Evolutionary conservation across 2,888 invertebrate species (phyloP), one percentile per base, ranked within the genome.

Genomic region (Eutolmus rufibarbis): DNA sequence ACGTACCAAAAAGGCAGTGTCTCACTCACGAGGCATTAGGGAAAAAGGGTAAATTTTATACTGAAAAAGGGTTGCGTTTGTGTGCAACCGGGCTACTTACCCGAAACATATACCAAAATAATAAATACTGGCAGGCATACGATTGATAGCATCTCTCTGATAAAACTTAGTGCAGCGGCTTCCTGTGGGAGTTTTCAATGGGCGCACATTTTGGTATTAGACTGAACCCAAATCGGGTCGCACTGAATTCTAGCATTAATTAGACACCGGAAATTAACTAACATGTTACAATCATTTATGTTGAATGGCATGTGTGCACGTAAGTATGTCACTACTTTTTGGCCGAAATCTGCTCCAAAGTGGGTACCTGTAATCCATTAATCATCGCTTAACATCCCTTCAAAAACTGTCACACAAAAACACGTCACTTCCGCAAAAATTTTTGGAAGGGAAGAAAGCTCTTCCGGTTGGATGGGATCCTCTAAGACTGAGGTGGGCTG

Each of bases 61-160:
- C 66, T 28, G 23, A 23, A 66, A 9, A 12, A 9, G 28, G 28
- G 28, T 12, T 19, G 9, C 28, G 19, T 9, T n/a, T 19, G 23
- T 66, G 23, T 46, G 43, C 43, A 66, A 66, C 66, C 14, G 14
- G 14, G 28, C 9, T 84, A 84, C 89, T 89, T 89, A 89, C 89
- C 89, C 88, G 89, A 89, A 89, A 89, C 89, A 89, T 89, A 89
- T 89, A 89, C 89, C 89, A 89, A 89, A 89, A 89, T 89, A 89
- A 89, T 89, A 89, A 89, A 89, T 89, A 89, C 89, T 88, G 89
- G 89, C 89, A 89, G 89, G 89, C 89, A 89, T 89, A 89, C 89
- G 89, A 89, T 88, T 89, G 89, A 89, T 89, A 89, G 89, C 89
- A 89, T 89, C 89, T 89, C 89, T 89, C 88, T 87, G 88, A 89